phyloP scores from a whole-genome alignment of 2,113 vertebrate species.

The Calidris pugnax region DNA sequence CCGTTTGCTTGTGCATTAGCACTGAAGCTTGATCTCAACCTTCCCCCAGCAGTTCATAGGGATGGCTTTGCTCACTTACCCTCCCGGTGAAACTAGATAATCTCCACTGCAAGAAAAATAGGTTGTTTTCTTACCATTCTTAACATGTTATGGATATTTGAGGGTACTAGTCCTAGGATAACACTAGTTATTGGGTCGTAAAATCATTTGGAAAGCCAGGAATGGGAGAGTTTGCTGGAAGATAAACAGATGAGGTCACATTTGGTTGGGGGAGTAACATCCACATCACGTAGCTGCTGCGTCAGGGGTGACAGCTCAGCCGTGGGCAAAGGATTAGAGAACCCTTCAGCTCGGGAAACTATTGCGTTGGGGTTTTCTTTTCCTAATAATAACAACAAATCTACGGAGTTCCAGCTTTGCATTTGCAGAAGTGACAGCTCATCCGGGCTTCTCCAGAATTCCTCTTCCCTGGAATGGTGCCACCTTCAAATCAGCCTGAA shows the following conservation, averaged over 20 bases:
- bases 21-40: neutral
- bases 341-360: neutral
- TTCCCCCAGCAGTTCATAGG: neutral
- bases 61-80: neutral
- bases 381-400: neutral
- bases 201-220: neutral
- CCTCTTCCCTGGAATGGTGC: neutral
- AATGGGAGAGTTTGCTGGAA: neutral
- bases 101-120: neutral
- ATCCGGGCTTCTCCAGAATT: neutral
- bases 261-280: neutral
- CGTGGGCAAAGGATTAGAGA: neutral
- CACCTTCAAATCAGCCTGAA: constrained; percentile 11
- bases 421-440: neutral
- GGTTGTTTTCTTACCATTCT: fast-evolving
- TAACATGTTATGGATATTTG: fast-evolving
- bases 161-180: neutral
- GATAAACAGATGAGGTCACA: neutral
- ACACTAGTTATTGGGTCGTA: neutral
- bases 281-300: fast-evolving
- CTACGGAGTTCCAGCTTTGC: neutral
- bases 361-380: neutral
- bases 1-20: neutral
- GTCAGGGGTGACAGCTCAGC: neutral
- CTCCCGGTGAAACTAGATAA: neutral